Evolutionary conservation across 2,797 vertebrate species (phyloP), one percentile per base, ranked within the genome.

Genomic region (Eurystomus glaucurus): DNA sequence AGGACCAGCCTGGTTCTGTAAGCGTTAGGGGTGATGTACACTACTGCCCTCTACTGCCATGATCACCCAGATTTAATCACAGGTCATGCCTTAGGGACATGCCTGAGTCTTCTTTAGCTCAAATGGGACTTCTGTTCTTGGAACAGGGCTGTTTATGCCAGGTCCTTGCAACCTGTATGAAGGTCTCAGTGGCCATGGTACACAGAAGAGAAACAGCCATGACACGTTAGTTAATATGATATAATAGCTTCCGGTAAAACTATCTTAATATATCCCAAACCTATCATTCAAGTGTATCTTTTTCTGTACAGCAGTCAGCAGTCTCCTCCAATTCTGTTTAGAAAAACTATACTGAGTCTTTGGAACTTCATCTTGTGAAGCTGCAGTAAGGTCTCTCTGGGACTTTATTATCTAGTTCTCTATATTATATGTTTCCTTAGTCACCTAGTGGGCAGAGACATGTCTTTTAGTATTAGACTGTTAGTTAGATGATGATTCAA

Each of bases 11-110:
- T 31, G 45, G 41, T 11, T 74, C 65, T 37, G 11, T 8, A 15
- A 21, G 29, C 9, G 1, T 6, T 19, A 35, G 82, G 85, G 82
- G 82, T 83, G 76, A 48, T 41, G 52, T 74, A 33, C 82, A 26
- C 65, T 90, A 72, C 89, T 97, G 90, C 91, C 91, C 93, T 91
- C 94, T 91, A 8, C 87, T 96, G 94, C 78, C 35, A 5, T 10
- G 8, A 9, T 48, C 35, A 22, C 29, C 60, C 76, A 12, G 43
- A 31, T 21, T 48, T 70, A 85, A 3, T 21, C 55, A 14, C 4
- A 17, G 35, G 54, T 10, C 52, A 2, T 28, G 14, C 31, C 16
- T 58, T 64, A 61, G 43, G 8, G 11, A 28, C 57, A 11, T 21
- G 33, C 6, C 21, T 5, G 31, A 84, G 46, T 29, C 48, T 14